A percentile compares a stretch with the other conserved stretches of the same genome.
These are phyloP conservation scores for Thaleichthys pacificus DNA, from an alignment of 2,797 vertebrate species.

Conservation along the genomic window DNA sequence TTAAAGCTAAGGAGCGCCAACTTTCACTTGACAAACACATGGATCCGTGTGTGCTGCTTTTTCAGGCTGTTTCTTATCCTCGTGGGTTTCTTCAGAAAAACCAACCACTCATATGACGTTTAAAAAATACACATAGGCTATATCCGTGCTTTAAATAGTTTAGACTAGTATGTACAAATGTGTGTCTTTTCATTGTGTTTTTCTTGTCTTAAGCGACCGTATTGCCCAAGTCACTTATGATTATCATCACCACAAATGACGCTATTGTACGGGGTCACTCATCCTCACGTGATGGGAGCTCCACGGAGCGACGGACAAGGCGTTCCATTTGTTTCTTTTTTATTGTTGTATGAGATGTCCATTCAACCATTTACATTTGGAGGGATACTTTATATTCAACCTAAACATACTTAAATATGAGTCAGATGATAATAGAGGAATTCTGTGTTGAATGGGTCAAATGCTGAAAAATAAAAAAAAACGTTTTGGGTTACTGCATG, in stretches of 20 bases:
- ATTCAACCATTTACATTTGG: conserved; percentile 26
- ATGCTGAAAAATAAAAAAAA: not conserved
- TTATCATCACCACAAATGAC: conserved; percentile 66
- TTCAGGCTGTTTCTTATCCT: too few species aligned
- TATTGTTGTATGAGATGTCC: conserved; percentile 29
- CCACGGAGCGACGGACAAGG: not conserved
- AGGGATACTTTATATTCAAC: not conserved
- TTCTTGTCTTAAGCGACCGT: conserved; percentile 58
- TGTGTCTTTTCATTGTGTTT: conserved; percentile 70
- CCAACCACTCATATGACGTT: not conserved
- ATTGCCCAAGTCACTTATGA: conserved; percentile 75
- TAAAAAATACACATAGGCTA: not conserved
- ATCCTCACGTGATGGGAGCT: conserved; percentile 67
- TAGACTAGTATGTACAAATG: conserved; percentile 62
- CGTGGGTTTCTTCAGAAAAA: not conserved
- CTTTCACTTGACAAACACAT: too few species aligned
- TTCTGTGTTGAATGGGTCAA: not conserved
- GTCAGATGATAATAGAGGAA: not conserved
- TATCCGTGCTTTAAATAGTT: not conserved
- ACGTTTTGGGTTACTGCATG: not conserved
- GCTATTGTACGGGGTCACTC: conserved; percentile 72
- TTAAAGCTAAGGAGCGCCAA: too few species aligned
- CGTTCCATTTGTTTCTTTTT: conserved; percentile 20
- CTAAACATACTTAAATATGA: not conserved
- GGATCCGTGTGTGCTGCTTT: too few species aligned